Evolutionary conservation across 2,797 vertebrate genomes (phyloP), one percentile per base, ranked within the genome.

Genomic region (Botia kubotai): DNA sequence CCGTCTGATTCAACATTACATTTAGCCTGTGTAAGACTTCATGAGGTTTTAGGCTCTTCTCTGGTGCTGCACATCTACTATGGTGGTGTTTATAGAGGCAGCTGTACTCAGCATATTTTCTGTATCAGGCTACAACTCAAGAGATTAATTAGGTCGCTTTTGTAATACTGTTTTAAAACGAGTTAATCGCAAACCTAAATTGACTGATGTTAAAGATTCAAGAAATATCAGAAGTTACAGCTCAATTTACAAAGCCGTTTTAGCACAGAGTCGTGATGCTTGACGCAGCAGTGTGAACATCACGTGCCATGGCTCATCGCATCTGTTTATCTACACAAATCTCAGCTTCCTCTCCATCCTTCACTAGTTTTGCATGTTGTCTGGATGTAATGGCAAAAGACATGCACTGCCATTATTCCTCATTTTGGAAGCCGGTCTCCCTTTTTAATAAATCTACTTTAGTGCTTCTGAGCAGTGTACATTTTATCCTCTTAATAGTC

Each of bases 401-500:
- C 89, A 92, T 91, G 89, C n/a, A 62, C 60, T 50, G 13, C 19
- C 6, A 0, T 69, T 58, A 39, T 36, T 63, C 23, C 36, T 90
- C 72, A 82, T 91, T 86, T 86, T 80, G 83, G 87, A 84, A 93
- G 88, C 86, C 84, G 85, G 85, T 69, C 79, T 83, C 84, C 78
- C 83, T 88, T 88, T 92, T 94, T 94, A 94, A 95, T 94, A 93
- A 91, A 95, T 95, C 92, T 94, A 90, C 91, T 90, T 91, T 93
- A 94, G 94, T 94, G 93, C 93, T 94, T 93, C 90, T 87, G 88
- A 93, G 93, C 91, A 93, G 92, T 91, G 91, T 90, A 86, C 91
- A 92, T 94, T 92, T 93, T 93, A 94, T 94, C 93, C 93, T 94
- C 93, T 94, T 94, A 94, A 94, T 92, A 94, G 94, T 93, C 89